Conservation (phyloP, 2,797 vertebrate species). For the Iguana delicatissima region DNA sequence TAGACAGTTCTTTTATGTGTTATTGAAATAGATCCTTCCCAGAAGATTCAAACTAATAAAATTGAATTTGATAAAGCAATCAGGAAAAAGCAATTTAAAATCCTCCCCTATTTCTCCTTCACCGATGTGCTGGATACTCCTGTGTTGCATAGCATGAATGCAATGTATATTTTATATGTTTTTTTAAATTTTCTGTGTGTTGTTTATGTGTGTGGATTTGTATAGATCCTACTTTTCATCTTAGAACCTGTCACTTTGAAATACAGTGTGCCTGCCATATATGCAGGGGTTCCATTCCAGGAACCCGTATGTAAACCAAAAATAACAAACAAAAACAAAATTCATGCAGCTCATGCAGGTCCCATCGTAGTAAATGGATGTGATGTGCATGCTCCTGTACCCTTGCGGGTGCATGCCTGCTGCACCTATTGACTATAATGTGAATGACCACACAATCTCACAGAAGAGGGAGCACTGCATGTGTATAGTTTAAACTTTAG, state of each 20-base stretch:
- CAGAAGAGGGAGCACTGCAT: no score
- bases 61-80: slow-evolving; percentile 68
- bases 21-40: slow-evolving; percentile 73
- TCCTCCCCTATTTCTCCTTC: slow-evolving; percentile 49
- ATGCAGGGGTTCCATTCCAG: no score
- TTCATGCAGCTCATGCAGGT: no score
- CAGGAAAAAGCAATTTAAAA: slow-evolving; percentile 58
- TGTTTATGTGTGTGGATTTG: neutral
- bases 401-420: no score
- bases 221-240: neutral
- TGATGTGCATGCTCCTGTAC: no score
- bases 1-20: slow-evolving; percentile 69
- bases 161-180: neutral
- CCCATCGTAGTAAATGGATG: no score
- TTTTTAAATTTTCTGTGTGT: neutral
- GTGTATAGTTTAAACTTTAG: neutral
- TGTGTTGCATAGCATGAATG: slow-evolving; percentile 48
- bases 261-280: no score
- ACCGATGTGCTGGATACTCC: slow-evolving; percentile 60
- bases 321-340: no score
- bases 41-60: slow-evolving; percentile 72
- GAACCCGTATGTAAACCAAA: no score
- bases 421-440: no score
- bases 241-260: neutral
- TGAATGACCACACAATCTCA: no score